These are phyloP conservation scores for Tipula vernalis DNA, from an alignment of 2,888 invertebrate genomes.

Conservation along the genomic window DNA sequence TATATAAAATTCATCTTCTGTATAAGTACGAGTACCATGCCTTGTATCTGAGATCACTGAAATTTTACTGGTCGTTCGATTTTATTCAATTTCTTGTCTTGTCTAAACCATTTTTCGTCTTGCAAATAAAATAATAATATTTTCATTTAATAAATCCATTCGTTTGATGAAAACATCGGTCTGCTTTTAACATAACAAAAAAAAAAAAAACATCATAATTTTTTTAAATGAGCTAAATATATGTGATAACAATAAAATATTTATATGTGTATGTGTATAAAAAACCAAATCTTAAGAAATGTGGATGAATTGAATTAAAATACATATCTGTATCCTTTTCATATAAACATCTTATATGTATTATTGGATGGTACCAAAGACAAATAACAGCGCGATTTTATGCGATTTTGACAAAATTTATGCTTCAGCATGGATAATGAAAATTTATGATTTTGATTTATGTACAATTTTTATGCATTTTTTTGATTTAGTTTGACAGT, in stretches of 20 bases:
- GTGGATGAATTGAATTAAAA: neutral
- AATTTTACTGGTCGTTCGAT: neutral
- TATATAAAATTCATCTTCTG: neutral
- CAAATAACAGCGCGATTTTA: neutral
- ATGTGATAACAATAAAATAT: neutral
- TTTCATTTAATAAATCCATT: neutral
- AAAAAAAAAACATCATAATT: neutral
- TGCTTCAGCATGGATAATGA: neutral
- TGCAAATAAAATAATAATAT: neutral
- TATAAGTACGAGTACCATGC: neutral
- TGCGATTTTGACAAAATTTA: neutral
- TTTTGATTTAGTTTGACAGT: no score
- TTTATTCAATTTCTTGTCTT: neutral
- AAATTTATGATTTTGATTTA: neutral
- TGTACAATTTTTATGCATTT: no score
- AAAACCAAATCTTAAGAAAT: neutral
- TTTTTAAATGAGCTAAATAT: neutral
- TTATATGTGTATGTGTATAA: neutral
- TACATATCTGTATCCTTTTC: neutral
- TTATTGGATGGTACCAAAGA: neutral
- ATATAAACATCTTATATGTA: neutral
- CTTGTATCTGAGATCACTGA: neutral
- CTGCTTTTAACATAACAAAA: neutral
- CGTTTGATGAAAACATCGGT: neutral
- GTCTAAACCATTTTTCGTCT: neutral